phyloP scores from a whole-genome alignment of 2,797 vertebrate genomes.

The Hippocampus kuda region DNA sequence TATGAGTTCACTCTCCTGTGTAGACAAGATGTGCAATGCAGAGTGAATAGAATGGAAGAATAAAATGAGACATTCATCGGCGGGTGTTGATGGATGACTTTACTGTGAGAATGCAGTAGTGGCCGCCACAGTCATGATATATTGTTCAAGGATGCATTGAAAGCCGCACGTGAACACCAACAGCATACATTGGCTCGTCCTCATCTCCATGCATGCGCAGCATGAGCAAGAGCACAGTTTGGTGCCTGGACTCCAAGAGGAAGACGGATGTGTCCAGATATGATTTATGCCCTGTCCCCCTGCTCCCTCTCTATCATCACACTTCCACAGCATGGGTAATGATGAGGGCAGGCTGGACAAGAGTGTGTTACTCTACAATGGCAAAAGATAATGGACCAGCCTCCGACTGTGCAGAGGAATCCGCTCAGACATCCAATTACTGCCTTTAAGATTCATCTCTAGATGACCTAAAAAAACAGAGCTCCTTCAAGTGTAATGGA shows the following conservation, averaged over 20 bases:
- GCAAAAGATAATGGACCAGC: conserved; percentile 62
- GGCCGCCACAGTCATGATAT: conserved; percentile 58
- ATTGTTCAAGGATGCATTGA: conserved; percentile 60
- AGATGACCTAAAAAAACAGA: conserved; percentile 52
- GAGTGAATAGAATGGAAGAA: conserved; percentile 43
- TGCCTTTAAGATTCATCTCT: conserved; percentile 57
- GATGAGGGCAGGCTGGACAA: conserved; percentile 59
- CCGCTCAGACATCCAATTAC: conserved; percentile 65
- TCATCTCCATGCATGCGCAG: conserved; percentile 47
- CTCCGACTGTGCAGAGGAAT: conserved; percentile 56
- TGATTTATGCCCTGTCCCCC: conserved; percentile 62
- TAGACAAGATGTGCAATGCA: conserved; percentile 36
- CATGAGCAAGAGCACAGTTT: conserved; percentile 52
- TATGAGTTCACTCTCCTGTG: conserved; percentile 32
- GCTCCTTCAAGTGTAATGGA: conserved; percentile 30
- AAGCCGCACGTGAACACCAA: conserved; percentile 56
- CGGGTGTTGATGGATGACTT: conserved; percentile 61
- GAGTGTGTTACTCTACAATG: conserved; percentile 51
- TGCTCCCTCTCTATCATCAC: conserved; percentile 57
- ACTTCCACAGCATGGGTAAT: conserved; percentile 55
- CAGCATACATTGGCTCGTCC: conserved; percentile 55
- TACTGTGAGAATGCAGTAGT: conserved; percentile 54
- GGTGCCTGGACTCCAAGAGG: conserved; percentile 46
- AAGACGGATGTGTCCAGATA: conserved; percentile 61
- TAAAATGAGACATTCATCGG: conserved; percentile 57